Evolutionary conservation across 1,140 invertebrate species (phyloP).

Genomic region (Zophobas atratus): DNA sequence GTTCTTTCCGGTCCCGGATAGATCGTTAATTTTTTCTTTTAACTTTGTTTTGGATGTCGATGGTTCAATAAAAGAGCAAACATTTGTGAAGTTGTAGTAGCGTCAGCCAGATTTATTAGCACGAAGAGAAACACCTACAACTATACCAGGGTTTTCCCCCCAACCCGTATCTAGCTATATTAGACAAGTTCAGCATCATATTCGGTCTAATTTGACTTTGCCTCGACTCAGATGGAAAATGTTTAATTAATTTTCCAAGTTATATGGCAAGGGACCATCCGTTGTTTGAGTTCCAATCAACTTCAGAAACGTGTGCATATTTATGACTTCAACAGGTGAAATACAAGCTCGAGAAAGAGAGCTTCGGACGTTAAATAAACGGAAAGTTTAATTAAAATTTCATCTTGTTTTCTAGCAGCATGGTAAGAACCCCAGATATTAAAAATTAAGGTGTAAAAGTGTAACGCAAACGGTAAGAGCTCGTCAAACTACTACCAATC

Average conservation of each 20-base stretch:
- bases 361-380: no score
- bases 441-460: no score
- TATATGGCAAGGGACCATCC: conserved; percentile 18
- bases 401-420: no score
- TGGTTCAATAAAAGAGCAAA: neutral
- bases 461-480: no score
- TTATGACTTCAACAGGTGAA: conserved; percentile 2
- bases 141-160: no score
- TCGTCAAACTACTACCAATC: no score
- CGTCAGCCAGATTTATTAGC: neutral
- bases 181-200: conserved; percentile 3
- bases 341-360: neutral
- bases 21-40: no score
- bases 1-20: no score
- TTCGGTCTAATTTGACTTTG: conserved; percentile 8
- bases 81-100: neutral
- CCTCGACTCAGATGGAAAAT: conserved; percentile 6
- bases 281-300: conserved; percentile 26
- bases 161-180: neutral
- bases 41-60: no score
- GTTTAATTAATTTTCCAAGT: conserved; percentile 27
- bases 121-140: no score
- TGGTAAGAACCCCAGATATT: no score
- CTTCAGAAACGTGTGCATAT: conserved; percentile 9
- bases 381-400: no score